Evolutionary conservation across 2,888 invertebrate species (phyloP), one percentile per base, ranked within the genome.

Genomic region (Mimachlamys varia): DNA sequence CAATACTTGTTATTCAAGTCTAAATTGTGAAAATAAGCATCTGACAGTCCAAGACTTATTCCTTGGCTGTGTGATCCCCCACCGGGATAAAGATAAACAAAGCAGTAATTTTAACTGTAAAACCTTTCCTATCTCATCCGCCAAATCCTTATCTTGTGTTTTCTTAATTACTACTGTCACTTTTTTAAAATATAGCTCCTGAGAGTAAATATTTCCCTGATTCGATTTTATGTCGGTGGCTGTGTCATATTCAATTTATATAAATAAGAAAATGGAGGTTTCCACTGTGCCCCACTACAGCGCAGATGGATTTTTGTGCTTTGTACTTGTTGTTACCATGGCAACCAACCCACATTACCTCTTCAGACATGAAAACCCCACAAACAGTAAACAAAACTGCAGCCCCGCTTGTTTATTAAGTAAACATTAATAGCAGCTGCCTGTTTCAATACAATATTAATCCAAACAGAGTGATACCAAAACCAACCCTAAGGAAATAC

Each of bases 361-460:
- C 76, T 53, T 89, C 58, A 44, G 87, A 87, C 88, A 87, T 55
- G 90, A 88, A 90, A 55, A 88, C 87, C 89, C 88, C 53, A 89
- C 89, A 90, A 90, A 90, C 87, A 90, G 90, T 90, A 90, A 90
- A 90, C 90, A 90, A 89, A 90, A 88, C 58, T 87, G 87, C 88
- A 88, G 89, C 38, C n/a, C 76, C 44, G 49, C 88, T 88, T 91
- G 90, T 90, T 91, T 90, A 91, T 91, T 37, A 37, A 91, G 90
- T 88, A 90, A 91, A 91, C 90, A 89, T n/a, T 90, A 55, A 38
- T 90, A 90, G 88, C 90, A 89, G 88, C 91, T 89, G 91, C 58
- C 87, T 62, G 58, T 88, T 58, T 88, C 37, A 76, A 91, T 53
- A 58, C 89, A 89, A 91, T 76, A 76, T 76, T 76, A 76, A 76